These are phyloP conservation scores for Sus cebifrons DNA, from an alignment of 2,797 vertebrate species.

Conservation along the genomic window DNA sequence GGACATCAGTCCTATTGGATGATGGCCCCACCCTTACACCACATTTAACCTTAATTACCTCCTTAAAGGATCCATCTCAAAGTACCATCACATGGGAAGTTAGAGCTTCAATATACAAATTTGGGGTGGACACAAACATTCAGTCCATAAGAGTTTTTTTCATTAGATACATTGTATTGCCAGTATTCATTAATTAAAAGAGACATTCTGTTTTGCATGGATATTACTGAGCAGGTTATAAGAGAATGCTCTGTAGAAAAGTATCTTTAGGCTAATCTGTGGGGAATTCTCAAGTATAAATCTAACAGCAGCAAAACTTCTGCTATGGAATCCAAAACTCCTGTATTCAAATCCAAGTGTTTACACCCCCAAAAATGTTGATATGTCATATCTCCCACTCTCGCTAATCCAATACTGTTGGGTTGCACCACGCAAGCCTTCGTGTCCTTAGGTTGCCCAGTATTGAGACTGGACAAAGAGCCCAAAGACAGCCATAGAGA, in stretches of 20 bases:
- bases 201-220: conserved; percentile 20
- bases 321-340: background rate
- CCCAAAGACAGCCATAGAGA: too few relatives aligned
- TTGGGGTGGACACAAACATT: background rate
- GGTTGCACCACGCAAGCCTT: too few relatives aligned
- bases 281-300: conserved; percentile 24
- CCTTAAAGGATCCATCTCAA: background rate
- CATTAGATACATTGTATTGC: background rate
- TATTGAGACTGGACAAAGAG: too few relatives aligned
- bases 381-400: background rate
- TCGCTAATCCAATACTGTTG: background rate
- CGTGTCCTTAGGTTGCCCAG: too few relatives aligned
- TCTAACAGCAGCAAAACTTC: background rate
- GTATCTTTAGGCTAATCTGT: background rate
- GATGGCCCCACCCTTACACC: background rate
- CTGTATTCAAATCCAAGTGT: background rate
- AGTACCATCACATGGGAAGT: background rate
- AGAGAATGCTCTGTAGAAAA: background rate
- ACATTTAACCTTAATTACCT: background rate
- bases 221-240: background rate
- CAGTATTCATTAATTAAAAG: conserved; percentile 14
- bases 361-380: background rate
- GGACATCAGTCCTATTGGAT: background rate
- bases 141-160: conserved; percentile 6
- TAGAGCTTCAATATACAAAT: background rate